These are phyloP conservation scores for Tupaia chinensis DNA, from an alignment of 2,113 vertebrate genomes.

Conservation along the genomic window DNA sequence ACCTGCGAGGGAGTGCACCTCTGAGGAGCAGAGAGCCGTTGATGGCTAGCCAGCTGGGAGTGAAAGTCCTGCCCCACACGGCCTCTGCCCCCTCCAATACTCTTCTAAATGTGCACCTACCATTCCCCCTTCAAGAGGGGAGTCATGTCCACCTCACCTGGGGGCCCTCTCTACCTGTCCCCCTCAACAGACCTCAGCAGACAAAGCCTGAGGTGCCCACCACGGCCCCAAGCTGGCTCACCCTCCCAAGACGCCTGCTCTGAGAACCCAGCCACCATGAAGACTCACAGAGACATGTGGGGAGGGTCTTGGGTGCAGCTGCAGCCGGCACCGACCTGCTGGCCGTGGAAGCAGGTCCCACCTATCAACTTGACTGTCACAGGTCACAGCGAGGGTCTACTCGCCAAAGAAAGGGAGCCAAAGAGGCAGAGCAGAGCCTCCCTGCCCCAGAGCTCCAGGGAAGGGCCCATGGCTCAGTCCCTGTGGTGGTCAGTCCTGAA, in stretches of 20 bases:
- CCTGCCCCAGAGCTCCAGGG: not conserved
- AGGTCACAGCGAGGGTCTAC: not conserved
- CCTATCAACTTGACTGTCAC: too few species aligned
- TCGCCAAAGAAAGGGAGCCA: not conserved
- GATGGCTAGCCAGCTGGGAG: too few species aligned
- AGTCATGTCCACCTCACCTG: too few species aligned
- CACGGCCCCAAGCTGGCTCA: not conserved
- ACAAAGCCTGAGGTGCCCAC: rapidly evolving
- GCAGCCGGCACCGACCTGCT: rapidly evolving
- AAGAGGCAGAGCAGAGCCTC: not conserved
- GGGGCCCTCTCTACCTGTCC: not conserved
- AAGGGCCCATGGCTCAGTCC: not conserved
- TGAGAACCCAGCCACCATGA: not conserved
- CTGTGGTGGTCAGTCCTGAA: not conserved
- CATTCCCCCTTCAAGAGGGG: not conserved
- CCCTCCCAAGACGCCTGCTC: not conserved
- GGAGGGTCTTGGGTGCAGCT: not conserved
- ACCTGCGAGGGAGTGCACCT: too few species aligned
- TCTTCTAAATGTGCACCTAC: not conserved
- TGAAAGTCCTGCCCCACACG: not conserved
- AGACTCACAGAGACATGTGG: not conserved
- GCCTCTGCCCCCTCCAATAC: not conserved
- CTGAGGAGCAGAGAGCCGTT: too few species aligned
- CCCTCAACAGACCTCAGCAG: not conserved
- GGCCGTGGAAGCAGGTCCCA: too few species aligned